Percentiles rank a stretch among this genome's conserved stretches.
Evolutionary conservation across 1,140 invertebrate species (phyloP).

Genomic region (Eueides isabella): DNA sequence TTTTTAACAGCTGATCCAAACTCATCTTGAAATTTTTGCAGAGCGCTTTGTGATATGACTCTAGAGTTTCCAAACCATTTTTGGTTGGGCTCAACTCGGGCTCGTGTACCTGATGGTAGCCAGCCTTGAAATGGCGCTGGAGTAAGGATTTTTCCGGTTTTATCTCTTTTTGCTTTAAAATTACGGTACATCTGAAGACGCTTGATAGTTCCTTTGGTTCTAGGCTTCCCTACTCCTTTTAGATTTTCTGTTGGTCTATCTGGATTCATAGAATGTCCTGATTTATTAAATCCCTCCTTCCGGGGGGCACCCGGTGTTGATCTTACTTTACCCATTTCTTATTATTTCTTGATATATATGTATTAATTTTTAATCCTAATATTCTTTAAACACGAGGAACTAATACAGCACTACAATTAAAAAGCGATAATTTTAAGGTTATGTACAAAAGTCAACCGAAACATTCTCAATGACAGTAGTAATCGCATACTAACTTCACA

Average conservation of each 20-base stretch:
- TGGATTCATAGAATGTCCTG: constrained; percentile 94
- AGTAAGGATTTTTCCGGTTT: constrained; percentile 94
- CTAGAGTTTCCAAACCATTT: constrained; percentile 98
- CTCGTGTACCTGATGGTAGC: constrained; percentile 93
- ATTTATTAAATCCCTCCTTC: constrained; percentile 90
- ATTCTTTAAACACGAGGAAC: neutral
- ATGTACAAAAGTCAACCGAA: neutral
- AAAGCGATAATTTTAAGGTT: neutral
- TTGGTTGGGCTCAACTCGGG: constrained; percentile 97
- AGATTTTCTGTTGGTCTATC: constrained; percentile 88
- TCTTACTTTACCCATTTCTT: constrained; percentile 87
- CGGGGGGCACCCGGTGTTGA: constrained; percentile 86
- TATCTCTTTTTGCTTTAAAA: constrained; percentile 96
- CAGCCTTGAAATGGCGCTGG: constrained; percentile 97
- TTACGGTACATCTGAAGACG: constrained; percentile 98
- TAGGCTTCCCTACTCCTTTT: constrained; percentile 92
- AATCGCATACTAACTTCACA: constrained; percentile 9
- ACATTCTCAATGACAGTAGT: neutral
- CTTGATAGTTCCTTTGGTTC: constrained; percentile 97
- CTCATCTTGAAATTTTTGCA: constrained; percentile 99
- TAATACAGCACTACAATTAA: neutral
- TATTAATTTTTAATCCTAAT: neutral
- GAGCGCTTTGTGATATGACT: constrained; percentile 95
- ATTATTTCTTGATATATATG: constrained; percentile 11
- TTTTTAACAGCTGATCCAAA: constrained; percentile 96